Conservation (phyloP, 2,888 invertebrate genomes). For the Unio delphinus region DNA sequence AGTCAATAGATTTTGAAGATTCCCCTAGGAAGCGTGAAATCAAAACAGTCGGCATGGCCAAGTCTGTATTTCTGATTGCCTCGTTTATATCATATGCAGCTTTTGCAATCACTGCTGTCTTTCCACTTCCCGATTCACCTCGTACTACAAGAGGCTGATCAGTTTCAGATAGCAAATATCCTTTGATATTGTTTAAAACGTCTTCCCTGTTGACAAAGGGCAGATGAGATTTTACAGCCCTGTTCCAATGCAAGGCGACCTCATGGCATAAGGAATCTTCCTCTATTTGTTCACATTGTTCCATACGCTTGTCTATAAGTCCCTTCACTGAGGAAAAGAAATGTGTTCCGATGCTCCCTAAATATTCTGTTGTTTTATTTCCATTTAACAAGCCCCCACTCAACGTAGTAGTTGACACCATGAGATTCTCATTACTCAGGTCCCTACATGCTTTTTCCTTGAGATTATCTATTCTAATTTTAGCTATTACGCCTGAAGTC, state of each 20-base stretch:
- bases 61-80: slow-evolving; percentile 29
- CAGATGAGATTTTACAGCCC: slow-evolving; percentile 27
- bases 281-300: slow-evolving; percentile 20
- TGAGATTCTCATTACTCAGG: slow-evolving; percentile 20
- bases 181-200: slow-evolving; percentile 40
- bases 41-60: slow-evolving; percentile 41
- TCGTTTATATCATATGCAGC: slow-evolving; percentile 43
- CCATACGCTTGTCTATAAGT: slow-evolving; percentile 45
- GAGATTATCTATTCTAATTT: slow-evolving; percentile 8
- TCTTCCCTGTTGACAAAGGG: slow-evolving; percentile 51
- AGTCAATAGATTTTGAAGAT: slow-evolving; percentile 44
- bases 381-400: slow-evolving; percentile 28
- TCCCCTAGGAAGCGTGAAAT: slow-evolving; percentile 57
- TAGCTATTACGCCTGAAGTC: slow-evolving; percentile 11
- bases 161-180: slow-evolving; percentile 51
- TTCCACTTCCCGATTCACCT: slow-evolving; percentile 59
- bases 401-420: slow-evolving; percentile 22
- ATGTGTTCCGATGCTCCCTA: slow-evolving; percentile 38
- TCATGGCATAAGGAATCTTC: slow-evolving; percentile 52
- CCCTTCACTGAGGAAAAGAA: slow-evolving; percentile 46
- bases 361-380: slow-evolving; percentile 38
- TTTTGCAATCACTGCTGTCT: slow-evolving; percentile 59
- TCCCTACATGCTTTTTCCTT: slow-evolving; percentile 10
- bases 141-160: slow-evolving; percentile 55
- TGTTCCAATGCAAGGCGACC: slow-evolving; percentile 48